A percentile compares a stretch with the other conserved stretches of the same genome.
Evolutionary conservation across 1,140 invertebrate species (phyloP).

Genomic region (Rhynchophorus ferrugineus): DNA sequence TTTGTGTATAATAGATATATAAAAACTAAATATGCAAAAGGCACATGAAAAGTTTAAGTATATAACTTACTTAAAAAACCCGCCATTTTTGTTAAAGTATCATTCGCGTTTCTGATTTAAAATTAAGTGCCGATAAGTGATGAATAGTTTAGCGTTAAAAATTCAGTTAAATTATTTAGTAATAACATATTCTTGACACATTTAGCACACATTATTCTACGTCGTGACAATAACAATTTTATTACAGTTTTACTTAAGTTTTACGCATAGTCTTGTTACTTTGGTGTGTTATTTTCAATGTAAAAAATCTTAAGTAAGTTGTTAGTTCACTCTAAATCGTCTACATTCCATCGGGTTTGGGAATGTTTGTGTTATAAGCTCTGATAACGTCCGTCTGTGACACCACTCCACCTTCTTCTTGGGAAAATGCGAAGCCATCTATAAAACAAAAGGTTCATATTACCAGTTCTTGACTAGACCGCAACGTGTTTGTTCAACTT

Average conservation of each 20-base stretch:
- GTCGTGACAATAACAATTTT: too few species aligned
- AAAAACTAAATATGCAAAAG: constrained; percentile 9
- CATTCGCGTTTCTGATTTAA: not conserved
- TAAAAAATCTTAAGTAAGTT: too few species aligned
- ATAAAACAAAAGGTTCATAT: constrained; percentile 33
- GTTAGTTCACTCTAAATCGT: too few species aligned
- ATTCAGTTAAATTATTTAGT: too few species aligned
- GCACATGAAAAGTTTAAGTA: constrained; percentile 5
- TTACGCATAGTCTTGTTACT: too few species aligned
- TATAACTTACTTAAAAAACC: not conserved
- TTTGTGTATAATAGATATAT: constrained; percentile 6
- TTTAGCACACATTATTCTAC: too few species aligned
- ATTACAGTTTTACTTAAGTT: too few species aligned
- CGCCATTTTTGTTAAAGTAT: not conserved
- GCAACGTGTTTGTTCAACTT: too few species aligned
- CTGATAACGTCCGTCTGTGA: constrained; percentile 87
- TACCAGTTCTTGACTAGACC: too few species aligned
- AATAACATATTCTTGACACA: too few species aligned
- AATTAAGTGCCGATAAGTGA: not conserved
- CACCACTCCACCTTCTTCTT: constrained; percentile 94
- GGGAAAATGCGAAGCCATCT: constrained; percentile 99
- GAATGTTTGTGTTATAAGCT: constrained; percentile 85
- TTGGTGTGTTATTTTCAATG: too few species aligned
- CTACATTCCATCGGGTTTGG: constrained; percentile 71
- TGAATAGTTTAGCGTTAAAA: too few species aligned